Percentiles rank a stretch among this genome's conserved stretches.
Conservation (phyloP, 64 coral and sea anemone genomes). For the Montipora foliosa region DNA sequence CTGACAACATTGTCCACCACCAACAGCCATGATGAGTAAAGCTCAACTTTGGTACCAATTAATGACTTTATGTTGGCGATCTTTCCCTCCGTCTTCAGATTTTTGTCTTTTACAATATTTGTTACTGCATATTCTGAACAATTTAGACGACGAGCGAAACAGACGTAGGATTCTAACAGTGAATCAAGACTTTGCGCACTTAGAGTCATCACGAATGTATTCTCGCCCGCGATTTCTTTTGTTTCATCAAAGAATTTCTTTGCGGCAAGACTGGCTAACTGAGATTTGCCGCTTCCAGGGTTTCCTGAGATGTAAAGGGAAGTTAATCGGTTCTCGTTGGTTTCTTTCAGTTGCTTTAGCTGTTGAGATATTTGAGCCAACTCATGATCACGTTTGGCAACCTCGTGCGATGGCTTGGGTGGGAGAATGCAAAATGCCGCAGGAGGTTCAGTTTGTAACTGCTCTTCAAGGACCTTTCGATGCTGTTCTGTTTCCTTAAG, state of each 20-base stretch:
- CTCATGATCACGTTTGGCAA: background rate
- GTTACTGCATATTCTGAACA: slow-evolving; percentile 53
- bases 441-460: background rate
- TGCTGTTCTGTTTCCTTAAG: background rate
- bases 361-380: background rate
- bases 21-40: slow-evolving; percentile 60
- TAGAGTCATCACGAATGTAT: slow-evolving; percentile 65
- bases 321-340: background rate
- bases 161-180: slow-evolving; percentile 48
- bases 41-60: background rate
- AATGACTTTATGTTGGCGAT: slow-evolving; percentile 22
- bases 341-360: slow-evolving; percentile 1
- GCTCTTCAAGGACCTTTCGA: background rate
- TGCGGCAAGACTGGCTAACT: slow-evolving; percentile 38
- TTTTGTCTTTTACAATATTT: slow-evolving; percentile 5
- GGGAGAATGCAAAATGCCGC: slow-evolving; percentile 33
- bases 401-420: slow-evolving; percentile 5
- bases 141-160: slow-evolving; percentile 37
- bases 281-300: slow-evolving; percentile 63
- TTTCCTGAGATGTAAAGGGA: slow-evolving; percentile 41
- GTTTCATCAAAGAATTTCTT: background rate
- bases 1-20: slow-evolving; percentile 63
- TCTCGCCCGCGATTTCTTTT: background rate
- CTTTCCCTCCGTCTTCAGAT: slow-evolving; percentile 34
- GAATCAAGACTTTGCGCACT: slow-evolving; percentile 46